Conservation (phyloP, 2,888 invertebrate species). For the Drosophila rellima region DNA sequence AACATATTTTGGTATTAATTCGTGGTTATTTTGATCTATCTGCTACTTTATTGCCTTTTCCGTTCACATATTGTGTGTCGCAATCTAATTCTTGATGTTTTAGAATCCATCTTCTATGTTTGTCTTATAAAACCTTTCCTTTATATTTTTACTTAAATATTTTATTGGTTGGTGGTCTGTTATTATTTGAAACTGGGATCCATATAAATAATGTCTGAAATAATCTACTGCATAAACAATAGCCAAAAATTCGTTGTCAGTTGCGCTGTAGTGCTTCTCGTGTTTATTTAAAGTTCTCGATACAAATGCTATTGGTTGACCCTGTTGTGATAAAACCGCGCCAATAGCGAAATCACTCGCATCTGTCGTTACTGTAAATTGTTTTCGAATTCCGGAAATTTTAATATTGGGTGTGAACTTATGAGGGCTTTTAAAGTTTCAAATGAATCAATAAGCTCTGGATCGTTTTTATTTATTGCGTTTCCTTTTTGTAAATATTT, state of each 20-base stretch:
- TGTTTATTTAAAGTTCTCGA: not conserved
- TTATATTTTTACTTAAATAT: constrained; percentile 1
- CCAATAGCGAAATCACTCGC: not conserved
- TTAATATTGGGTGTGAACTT: not conserved
- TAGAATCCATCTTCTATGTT: not conserved
- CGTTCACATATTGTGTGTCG: not conserved
- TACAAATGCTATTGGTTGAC: not conserved
- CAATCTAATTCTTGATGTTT: no score
- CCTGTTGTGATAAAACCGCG: not conserved
- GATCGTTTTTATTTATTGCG: not conserved
- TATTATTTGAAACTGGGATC: not conserved
- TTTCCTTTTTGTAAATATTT: not conserved
- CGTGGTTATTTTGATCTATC: not conserved
- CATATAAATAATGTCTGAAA: not conserved
- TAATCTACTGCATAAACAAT: not conserved
- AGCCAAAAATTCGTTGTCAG: not conserved
- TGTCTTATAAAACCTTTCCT: not conserved
- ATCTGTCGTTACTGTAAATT: not conserved
- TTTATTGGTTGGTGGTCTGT: not conserved
- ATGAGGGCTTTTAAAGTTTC: not conserved
- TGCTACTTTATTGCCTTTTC: not conserved
- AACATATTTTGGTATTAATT: no score
- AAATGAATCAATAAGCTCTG: not conserved
- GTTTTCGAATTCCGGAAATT: not conserved
- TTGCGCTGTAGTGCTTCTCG: not conserved